Percentiles rank a stretch among this genome's conserved stretches.
Conservation (phyloP, 1,140 invertebrate genomes). For the Zaprionus nigranus region DNA sequence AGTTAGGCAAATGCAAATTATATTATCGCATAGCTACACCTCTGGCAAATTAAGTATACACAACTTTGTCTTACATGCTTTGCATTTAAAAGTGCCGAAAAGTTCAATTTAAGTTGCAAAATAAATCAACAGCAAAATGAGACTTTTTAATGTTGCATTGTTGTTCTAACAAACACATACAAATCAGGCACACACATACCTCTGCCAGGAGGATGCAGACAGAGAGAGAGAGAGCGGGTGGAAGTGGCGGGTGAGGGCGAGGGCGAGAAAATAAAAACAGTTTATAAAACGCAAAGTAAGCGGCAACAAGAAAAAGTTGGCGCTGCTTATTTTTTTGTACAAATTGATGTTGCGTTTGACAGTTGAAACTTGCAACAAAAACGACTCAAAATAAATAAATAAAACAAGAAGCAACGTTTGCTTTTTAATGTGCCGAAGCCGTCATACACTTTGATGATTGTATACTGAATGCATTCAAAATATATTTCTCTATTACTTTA, state of each 20-base stretch:
- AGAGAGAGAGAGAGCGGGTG: not conserved
- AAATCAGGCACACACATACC: slow-evolving; percentile 40
- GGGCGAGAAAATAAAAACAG: slow-evolving; percentile 53
- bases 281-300: slow-evolving; percentile 57
- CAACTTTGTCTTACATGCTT: slow-evolving; percentile 58
- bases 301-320: slow-evolving; percentile 64
- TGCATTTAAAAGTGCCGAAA: slow-evolving; percentile 47
- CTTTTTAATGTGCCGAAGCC: not conserved
- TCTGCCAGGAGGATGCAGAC: slow-evolving; percentile 39
- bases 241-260: not conserved
- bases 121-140: slow-evolving; percentile 76
- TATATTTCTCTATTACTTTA: no score
- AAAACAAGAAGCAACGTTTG: slow-evolving; percentile 38
- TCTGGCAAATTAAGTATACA: not conserved
- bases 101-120: slow-evolving; percentile 72
- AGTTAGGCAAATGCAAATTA: not conserved
- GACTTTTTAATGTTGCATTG: slow-evolving; percentile 77
- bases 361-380: slow-evolving; percentile 83
- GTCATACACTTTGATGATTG: not conserved
- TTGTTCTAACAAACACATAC: slow-evolving; percentile 45
- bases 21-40: not conserved
- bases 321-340: slow-evolving; percentile 79
- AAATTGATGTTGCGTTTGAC: slow-evolving; percentile 84
- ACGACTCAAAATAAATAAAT: slow-evolving; percentile 77
- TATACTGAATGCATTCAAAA: not conserved